Evolutionary conservation across 2,113 vertebrate genomes (phyloP), one percentile per base, ranked within the genome.

Genomic region (Tiliqua scincoides): DNA sequence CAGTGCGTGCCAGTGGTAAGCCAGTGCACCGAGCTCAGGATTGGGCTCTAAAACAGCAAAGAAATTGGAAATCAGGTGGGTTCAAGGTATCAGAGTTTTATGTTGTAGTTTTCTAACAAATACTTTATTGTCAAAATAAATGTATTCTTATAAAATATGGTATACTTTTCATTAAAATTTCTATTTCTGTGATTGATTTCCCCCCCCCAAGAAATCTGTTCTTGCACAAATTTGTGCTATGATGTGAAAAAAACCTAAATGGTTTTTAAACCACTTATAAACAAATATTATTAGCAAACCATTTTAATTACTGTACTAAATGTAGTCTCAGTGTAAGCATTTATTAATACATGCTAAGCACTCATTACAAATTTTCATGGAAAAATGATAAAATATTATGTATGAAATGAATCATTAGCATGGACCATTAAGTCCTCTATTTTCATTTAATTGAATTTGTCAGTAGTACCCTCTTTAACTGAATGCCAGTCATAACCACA

Each of bases 391-490:
- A 97, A 98, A 97, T 98, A 98, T 98, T 96, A 97, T 97, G 97
- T 97, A 97, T 97, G 96, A 98, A 98, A 98, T 98, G 97, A 98
- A 98, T 97, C 98, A 98, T 99, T 97, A 98, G 95, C 97, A 98
- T 97, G 97, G 95, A 95, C 97, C 97, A 98, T 99, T 99, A 98
- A 98, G 97, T 97, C 95, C 95, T 98, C 97, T 97, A 96, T 98
- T 97, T 98, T 96, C 96, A 96, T 97, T 98, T 98, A 98, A 99
- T 98, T 98, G 97, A 98, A 98, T 99, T 98, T 98, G 98, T 98
- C 98, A 98, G 97, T 97, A 97, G 97, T 96, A 96, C 97, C 97
- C 97, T 97, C 97, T 98, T 98, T 98, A 98, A 97, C 96, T 97
- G 96, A 97, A 96, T 97, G 96, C 96, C 97, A 96, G 96, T 97